Conservation (phyloP, 1,140 invertebrate genomes). For the Andricus grossulariae region DNA sequence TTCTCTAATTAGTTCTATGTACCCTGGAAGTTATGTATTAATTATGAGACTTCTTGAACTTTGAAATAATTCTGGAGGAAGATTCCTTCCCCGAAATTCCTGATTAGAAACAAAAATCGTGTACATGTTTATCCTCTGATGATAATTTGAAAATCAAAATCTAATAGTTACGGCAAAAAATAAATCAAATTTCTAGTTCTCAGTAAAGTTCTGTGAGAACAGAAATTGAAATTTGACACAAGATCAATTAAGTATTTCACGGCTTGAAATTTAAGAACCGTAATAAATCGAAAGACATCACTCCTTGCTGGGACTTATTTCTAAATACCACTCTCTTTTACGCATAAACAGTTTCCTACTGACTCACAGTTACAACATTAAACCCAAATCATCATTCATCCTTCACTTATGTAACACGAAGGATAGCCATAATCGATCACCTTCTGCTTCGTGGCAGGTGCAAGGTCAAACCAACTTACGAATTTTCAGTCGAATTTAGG, state of each 20-base stretch:
- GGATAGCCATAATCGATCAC: not conserved
- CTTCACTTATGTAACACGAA: not conserved
- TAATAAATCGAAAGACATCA: not conserved
- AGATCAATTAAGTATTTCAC: conserved; percentile 7
- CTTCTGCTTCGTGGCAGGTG: conserved; percentile 8
- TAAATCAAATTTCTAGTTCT: no score
- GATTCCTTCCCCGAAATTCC: no score
- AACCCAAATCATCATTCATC: not conserved
- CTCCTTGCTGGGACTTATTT: not conserved
- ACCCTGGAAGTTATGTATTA: no score
- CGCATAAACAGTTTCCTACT: not conserved
- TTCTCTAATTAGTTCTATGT: no score
- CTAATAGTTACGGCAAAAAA: no score
- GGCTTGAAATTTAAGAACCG: not conserved
- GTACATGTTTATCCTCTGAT: no score
- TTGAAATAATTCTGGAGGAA: no score
- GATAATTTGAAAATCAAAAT: no score
- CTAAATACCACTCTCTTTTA: not conserved
- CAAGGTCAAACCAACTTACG: conserved; percentile 8
- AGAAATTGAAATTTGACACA: not conserved
- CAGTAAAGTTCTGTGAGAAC: no score
- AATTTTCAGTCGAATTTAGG: conserved; percentile 4
- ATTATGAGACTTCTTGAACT: no score
- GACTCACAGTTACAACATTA: not conserved
- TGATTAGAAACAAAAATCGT: no score